Evolutionary conservation across 2,113 vertebrate species (phyloP), one percentile per base, ranked within the genome.

Genomic region (Eurystomus gularis): DNA sequence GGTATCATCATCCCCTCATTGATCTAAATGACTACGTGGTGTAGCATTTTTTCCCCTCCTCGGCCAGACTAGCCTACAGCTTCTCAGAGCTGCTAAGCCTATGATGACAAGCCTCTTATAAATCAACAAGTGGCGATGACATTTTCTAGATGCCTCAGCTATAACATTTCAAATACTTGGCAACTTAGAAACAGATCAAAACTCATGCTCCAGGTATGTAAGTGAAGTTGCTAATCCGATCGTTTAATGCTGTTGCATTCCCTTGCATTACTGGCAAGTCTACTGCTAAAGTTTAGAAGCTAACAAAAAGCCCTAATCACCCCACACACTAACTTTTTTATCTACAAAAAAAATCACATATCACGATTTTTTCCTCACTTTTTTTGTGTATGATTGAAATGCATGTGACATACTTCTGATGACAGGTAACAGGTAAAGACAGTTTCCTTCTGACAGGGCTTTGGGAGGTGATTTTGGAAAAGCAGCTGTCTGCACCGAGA

Each of bases 41-140:
- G 17, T 2, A 60, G 37, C 3, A 9, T 52, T 80, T 88, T 77
- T 33, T 42, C 76, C 82, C 28, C 31, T 82, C 44, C 58, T 90
- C 73, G 68, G 62, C 58, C 82, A 88, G 28, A 77, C 35, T 57
- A 73, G 46, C 24, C 40, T 89, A 46, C 17, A 75, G 72, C 33
- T 87, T 76, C 85, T 61, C 48, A 79, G 86, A 93, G 82, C 31
- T 87, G 82, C 71, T 96, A 93, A 95, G 77, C 80, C 94, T 87
- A 4, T 46, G 24, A 4, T 46, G 24, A 79, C 31, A 94, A 96
- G 78, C 58, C 78, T 66, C 60, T 86, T 42, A 26, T 37, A 83
- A 82, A 92, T 6, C 0, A 2, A 39, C 40, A 86, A 88, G 58
- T 19, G 21, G 49, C 46, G 68, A 77, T 35, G 70, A 93, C 46